These are phyloP conservation scores for Arothron firmamentum DNA, from an alignment of 2,113 vertebrate species.

Conservation along the genomic window DNA sequence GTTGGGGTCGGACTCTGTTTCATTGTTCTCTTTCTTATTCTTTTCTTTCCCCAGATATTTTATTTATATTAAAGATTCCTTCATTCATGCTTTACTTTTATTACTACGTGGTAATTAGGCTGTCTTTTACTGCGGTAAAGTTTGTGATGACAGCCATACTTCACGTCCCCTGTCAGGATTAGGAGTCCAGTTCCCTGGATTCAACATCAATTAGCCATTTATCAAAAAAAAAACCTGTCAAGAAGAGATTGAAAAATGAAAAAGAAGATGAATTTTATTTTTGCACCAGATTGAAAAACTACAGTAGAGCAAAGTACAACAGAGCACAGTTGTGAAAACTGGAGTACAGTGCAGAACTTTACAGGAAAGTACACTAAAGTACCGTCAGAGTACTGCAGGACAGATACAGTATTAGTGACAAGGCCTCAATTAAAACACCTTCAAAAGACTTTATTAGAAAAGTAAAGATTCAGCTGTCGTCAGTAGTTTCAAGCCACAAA, in stretches of 20 bases:
- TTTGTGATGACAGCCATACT: too few species aligned
- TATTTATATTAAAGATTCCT: too few species aligned
- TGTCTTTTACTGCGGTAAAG: too few species aligned
- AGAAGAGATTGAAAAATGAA: conserved; percentile 4
- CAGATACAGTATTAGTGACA: neutral
- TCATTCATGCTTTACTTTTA: too few species aligned
- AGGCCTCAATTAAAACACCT: conserved; percentile 35
- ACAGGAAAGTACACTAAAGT: neutral
- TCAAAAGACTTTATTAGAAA: conserved; percentile 8
- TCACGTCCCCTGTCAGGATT: too few species aligned
- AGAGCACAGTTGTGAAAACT: neutral
- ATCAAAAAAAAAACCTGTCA: neutral
- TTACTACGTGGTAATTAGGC: too few species aligned
- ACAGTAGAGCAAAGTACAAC: conserved; percentile 10
- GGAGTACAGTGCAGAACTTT: neutral
- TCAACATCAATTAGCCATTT: neutral
- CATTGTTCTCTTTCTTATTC: too few species aligned
- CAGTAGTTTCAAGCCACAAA: conserved; percentile 44
- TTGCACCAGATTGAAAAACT: conserved; percentile 6
- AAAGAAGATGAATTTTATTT: neutral
- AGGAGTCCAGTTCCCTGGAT: too few species aligned
- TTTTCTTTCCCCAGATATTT: too few species aligned
- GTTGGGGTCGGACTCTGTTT: too few species aligned
- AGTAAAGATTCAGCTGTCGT: conserved; percentile 1
- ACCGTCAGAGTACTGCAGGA: conserved; percentile 1